Conservation (phyloP, 2,113 vertebrate species). For the Chrysochloris asiatica region DNA sequence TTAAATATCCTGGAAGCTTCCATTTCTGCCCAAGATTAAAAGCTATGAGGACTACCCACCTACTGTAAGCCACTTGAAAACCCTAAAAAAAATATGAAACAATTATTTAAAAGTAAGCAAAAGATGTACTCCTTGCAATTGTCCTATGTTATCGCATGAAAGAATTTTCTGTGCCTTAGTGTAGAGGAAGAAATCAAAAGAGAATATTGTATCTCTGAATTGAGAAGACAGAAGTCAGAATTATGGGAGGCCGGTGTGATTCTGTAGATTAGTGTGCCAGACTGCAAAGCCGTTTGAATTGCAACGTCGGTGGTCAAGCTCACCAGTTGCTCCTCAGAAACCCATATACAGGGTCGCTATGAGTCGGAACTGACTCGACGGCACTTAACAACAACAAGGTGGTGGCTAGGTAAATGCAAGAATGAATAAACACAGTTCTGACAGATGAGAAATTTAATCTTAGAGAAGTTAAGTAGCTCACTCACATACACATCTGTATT, state of each 20-base stretch:
- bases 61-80: too few species aligned
- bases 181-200: background rate
- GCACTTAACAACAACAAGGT: too few species aligned
- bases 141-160: background rate
- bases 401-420: accelerated
- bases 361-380: too few species aligned
- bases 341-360: too few species aligned
- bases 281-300: too few species aligned
- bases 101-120: background rate
- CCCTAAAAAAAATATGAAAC: too few species aligned
- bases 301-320: too few species aligned
- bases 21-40: background rate
- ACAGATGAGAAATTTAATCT: background rate
- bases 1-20: background rate
- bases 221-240: background rate
- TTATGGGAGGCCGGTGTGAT: background rate
- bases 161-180: background rate
- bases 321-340: too few species aligned
- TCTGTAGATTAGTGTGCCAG: too few species aligned
- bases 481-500: background rate
- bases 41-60: too few species aligned
- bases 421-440: background rate
- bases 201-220: background rate
- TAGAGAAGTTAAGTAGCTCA: background rate
- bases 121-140: background rate